Conservation (phyloP, 2,797 vertebrate genomes). For the Lophius americanus region DNA sequence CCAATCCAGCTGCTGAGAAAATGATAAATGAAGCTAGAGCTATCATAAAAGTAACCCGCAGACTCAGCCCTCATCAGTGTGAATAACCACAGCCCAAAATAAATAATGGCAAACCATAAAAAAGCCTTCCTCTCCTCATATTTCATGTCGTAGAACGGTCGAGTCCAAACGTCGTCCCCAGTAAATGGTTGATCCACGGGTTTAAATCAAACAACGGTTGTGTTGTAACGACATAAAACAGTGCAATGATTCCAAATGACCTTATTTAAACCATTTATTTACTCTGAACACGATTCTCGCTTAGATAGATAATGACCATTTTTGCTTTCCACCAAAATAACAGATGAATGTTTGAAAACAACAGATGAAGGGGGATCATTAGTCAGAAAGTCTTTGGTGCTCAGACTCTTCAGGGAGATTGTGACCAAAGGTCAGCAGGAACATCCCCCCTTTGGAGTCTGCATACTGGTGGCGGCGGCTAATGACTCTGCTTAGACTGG, state of each 20-base stretch:
- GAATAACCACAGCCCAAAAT: conserved; percentile 43
- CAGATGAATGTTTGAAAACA: no score
- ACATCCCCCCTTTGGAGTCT: no score
- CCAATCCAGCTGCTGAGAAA: conserved; percentile 41
- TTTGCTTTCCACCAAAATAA: no score
- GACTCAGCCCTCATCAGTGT: conserved; percentile 48
- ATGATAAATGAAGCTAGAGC: conserved; percentile 56
- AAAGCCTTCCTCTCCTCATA: conserved; percentile 12
- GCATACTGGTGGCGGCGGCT: no score
- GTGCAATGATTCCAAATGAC: background rate
- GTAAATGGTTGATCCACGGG: background rate
- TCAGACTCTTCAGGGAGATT: no score
- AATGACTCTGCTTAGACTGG: no score
- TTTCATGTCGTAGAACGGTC: conserved; percentile 31
- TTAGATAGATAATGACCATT: no score
- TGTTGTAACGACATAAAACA: background rate
- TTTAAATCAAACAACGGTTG: no score
- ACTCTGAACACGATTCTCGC: background rate
- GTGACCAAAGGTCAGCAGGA: no score
- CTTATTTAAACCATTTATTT: background rate
- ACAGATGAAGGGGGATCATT: no score
- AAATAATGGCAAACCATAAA: conserved; percentile 45
- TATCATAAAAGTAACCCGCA: conserved; percentile 61
- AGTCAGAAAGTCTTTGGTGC: no score
- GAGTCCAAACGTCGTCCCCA: background rate